Conservation (phyloP, 2,113 vertebrate species). For the Onychostoma macrolepis region DNA sequence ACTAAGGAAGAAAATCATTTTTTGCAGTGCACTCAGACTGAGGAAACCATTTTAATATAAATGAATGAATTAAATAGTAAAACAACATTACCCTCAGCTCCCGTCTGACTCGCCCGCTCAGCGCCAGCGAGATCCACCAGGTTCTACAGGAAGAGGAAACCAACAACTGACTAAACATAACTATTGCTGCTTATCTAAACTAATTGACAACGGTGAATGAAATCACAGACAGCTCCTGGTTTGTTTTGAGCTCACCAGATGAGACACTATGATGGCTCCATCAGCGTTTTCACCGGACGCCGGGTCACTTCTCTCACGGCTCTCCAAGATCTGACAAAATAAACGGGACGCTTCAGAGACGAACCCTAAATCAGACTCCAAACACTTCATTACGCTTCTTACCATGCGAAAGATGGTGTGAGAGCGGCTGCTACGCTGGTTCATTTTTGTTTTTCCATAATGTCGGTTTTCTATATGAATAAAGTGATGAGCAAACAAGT, state of each 20-base stretch:
- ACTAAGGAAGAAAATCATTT: no score
- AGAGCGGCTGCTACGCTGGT: conserved; percentile 92
- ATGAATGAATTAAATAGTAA: no score
- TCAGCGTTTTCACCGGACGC: conserved; percentile 82
- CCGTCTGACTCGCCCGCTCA: conserved; percentile 94
- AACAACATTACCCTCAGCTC: conserved; percentile 85
- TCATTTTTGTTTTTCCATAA: conserved; percentile 97
- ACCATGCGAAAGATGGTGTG: conserved; percentile 98
- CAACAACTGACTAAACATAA: neutral
- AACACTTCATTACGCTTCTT: conserved; percentile 50
- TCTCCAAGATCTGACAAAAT: conserved; percentile 88
- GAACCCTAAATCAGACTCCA: neutral
- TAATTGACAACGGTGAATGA: neutral
- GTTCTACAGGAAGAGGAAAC: conserved; percentile 77
- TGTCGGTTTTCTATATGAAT: conserved; percentile 85
- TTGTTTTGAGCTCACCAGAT: conserved; percentile 80
- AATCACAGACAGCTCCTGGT: neutral
- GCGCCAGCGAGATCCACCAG: conserved; percentile 95
- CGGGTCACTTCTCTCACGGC: conserved; percentile 84
- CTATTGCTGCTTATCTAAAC: neutral
- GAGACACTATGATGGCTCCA: conserved; percentile 92
- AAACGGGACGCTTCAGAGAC: neutral
- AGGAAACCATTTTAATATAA: no score
- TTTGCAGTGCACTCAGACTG: no score
- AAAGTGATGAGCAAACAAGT: neutral